phyloP scores from a whole-genome alignment of 2,113 vertebrate genomes.

The Siniperca chuatsi region DNA sequence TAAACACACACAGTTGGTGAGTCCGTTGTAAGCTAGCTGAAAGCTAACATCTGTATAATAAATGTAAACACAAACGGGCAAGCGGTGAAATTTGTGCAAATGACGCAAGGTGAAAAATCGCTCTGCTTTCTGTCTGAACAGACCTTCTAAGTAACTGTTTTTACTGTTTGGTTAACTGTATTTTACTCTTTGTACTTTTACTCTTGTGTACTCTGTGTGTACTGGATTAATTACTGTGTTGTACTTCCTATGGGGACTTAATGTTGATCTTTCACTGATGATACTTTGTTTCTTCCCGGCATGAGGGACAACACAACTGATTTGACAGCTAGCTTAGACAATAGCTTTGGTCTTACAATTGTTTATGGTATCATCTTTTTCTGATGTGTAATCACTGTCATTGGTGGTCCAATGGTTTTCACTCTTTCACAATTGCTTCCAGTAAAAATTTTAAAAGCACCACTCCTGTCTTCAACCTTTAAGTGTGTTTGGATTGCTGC shows the following conservation, averaged over 20 bases:
- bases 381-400: not conserved
- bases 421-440: not conserved
- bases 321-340: not conserved
- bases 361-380: not conserved
- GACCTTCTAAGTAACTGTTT: too few relatives aligned
- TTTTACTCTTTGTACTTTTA: not conserved
- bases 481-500: not conserved
- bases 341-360: not conserved
- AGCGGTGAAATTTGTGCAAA: too few relatives aligned
- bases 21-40: not conserved
- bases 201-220: not conserved
- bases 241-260: not conserved
- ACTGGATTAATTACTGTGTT: not conserved
- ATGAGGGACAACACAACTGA: not conserved
- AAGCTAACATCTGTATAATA: not conserved
- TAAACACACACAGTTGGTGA: not conserved
- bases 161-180: not conserved
- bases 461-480: not conserved
- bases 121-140: too few relatives aligned
- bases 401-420: not conserved
- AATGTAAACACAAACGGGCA: not conserved
- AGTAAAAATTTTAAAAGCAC: not conserved
- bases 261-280: not conserved
- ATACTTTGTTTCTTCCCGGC: not conserved
- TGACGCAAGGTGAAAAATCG: too few relatives aligned